Conservation (phyloP, 2,797 vertebrate genomes). For the Gymnopithys bicolor region DNA sequence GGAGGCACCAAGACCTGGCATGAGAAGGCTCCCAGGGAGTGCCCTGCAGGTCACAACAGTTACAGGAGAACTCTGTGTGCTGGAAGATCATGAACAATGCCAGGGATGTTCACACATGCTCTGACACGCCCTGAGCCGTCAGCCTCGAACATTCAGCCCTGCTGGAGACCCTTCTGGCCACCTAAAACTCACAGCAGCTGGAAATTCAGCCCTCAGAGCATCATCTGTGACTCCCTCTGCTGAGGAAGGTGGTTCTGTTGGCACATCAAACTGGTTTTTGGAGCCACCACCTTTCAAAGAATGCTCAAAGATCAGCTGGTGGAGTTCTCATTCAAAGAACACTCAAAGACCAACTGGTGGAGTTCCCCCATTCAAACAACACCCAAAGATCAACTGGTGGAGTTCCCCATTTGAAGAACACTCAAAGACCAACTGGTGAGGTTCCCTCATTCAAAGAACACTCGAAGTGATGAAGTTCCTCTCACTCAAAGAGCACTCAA, state of each 20-base stretch:
- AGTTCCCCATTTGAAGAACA: too few species aligned
- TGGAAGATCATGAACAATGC: background rate
- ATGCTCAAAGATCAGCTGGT: background rate
- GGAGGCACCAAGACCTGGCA: too few species aligned
- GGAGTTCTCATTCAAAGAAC: background rate
- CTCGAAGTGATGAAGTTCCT: background rate
- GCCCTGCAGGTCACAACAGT: background rate
- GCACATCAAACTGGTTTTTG: background rate
- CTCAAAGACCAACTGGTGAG: background rate
- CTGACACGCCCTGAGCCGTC: rapidly evolving
- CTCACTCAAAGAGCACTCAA: rapidly evolving
- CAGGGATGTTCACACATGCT: too few species aligned
- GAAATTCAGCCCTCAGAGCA: background rate
- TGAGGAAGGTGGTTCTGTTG: background rate
- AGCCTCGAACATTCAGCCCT: background rate
- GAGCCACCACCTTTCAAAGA: rapidly evolving
- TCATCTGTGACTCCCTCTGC: background rate
- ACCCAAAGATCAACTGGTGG: background rate
- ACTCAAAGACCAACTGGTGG: background rate
- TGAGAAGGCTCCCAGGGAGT: background rate
- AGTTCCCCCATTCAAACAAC: rapidly evolving
- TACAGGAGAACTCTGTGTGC: rapidly evolving
- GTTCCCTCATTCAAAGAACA: rapidly evolving
- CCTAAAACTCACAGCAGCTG: too few species aligned
- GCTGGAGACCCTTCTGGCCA: background rate